Evolutionary conservation across 2,797 vertebrate species (phyloP).

Genomic region (Crax fasciolata): DNA sequence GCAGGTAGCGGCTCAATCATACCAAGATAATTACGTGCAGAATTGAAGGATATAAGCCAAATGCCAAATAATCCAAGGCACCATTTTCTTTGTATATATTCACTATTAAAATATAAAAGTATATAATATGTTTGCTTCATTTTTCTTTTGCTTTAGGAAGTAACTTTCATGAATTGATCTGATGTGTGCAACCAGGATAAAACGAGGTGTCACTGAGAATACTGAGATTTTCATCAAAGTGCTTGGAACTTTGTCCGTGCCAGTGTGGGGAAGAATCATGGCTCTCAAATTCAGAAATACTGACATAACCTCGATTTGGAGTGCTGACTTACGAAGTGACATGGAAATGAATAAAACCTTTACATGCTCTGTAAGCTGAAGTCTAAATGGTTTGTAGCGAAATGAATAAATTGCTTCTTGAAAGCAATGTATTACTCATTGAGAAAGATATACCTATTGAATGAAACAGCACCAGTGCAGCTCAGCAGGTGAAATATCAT

Average conservation of each 20-base stretch:
- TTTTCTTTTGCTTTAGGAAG: neutral
- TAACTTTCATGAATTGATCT: neutral
- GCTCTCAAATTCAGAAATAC: conserved; percentile 5
- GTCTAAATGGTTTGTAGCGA: neutral
- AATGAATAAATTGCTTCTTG: conserved; percentile 16
- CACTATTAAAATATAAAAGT: neutral
- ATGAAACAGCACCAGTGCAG: neutral
- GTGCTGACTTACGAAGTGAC: neutral
- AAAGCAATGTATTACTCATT: neutral
- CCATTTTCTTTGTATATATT: neutral
- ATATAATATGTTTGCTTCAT: neutral
- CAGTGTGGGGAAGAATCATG: neutral
- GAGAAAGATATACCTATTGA: neutral
- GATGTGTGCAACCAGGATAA: neutral
- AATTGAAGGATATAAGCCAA: neutral
- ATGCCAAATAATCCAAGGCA: neutral
- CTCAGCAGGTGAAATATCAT: neutral
- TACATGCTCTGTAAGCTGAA: neutral
- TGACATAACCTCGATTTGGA: neutral
- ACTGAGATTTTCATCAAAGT: neutral
- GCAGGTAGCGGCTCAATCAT: neutral
- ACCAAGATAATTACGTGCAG: neutral
- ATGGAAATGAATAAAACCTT: neutral
- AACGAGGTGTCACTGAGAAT: neutral
- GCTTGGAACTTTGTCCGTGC: neutral